Evolutionary conservation across 2,888 invertebrate species (phyloP).

Genomic region (Carpatolechia fugitivella): DNA sequence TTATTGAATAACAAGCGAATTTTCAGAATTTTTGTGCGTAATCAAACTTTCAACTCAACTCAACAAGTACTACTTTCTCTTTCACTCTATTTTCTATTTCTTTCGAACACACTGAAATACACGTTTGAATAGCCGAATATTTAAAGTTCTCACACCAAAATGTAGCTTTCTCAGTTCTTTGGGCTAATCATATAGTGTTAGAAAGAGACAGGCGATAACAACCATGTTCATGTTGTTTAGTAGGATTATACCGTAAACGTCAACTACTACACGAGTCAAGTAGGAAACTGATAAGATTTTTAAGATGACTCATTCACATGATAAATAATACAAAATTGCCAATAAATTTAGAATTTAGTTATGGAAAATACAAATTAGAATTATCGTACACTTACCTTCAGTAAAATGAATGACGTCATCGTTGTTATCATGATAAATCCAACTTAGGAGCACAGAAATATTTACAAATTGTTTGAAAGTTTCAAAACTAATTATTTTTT

Average conservation of each 20-base stretch:
- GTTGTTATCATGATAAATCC: constrained; percentile 78
- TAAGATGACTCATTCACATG: constrained; percentile 44
- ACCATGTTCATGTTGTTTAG: constrained; percentile 26
- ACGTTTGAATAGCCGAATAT: constrained; percentile 23
- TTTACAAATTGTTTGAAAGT: constrained; percentile 43
- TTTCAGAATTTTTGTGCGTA: constrained; percentile 25
- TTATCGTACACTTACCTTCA: constrained; percentile 58
- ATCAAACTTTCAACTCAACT: constrained; percentile 41
- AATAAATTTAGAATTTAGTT: constrained; percentile 11
- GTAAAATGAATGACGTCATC: constrained; percentile 78
- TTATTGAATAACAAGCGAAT: constrained; percentile 16
- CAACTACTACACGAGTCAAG: constrained; percentile 62
- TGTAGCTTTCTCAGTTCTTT: constrained; percentile 22
- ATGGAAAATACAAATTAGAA: background rate
- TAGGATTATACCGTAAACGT: constrained; percentile 54
- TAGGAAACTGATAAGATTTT: constrained; percentile 64
- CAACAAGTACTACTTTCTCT: constrained; percentile 33
- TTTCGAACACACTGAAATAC: constrained; percentile 49
- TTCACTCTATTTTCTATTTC: constrained; percentile 56
- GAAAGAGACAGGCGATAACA: constrained; percentile 45
- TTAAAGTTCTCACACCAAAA: background rate
- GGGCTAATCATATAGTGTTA: constrained; percentile 17
- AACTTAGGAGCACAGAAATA: constrained; percentile 64
- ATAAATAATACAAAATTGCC: constrained; percentile 11
- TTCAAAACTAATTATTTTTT: constrained; percentile 35